Conservation (phyloP, 2,888 invertebrate genomes). For the Trypoxylon attenuatum region DNA sequence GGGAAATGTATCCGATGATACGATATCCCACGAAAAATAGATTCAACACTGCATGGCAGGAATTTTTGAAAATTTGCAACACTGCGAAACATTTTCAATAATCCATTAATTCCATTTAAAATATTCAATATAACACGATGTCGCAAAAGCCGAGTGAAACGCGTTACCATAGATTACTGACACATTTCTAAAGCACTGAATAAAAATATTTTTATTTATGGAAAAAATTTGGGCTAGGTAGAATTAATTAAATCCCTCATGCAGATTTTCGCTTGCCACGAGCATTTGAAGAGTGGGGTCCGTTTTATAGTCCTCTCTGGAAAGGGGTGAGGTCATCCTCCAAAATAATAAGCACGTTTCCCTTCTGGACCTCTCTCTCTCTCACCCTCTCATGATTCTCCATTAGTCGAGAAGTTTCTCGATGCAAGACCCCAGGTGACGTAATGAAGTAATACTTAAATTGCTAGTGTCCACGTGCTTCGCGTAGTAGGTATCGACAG, state of each 20-base stretch:
- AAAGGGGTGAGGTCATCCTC: neutral
- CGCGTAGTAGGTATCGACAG: conserved; percentile 54
- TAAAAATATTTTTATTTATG: neutral
- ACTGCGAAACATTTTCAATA: too few species aligned
- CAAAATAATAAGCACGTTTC: conserved; percentile 35
- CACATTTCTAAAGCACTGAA: neutral
- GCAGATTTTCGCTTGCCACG: conserved; percentile 8
- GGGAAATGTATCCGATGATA: too few species aligned
- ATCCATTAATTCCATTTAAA: too few species aligned
- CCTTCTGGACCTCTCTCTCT: conserved; percentile 5
- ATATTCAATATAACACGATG: too few species aligned
- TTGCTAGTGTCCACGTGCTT: conserved; percentile 50
- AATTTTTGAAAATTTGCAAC: too few species aligned
- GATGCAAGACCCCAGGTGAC: conserved; percentile 38
- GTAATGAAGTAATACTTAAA: conserved; percentile 59
- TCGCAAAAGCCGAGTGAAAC: too few species aligned
- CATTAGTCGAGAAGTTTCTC: conserved; percentile 49
- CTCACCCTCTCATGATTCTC: conserved; percentile 22
- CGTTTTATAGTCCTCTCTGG: neutral
- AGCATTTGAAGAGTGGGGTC: conserved; percentile 39
- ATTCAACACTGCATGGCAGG: too few species aligned
- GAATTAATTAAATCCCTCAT: too few species aligned
- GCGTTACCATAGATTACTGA: too few species aligned
- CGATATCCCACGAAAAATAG: too few species aligned
- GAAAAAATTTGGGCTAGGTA: too few species aligned